Conservation (phyloP, 2,113 vertebrate genomes). For the Tichodroma muraria region DNA sequence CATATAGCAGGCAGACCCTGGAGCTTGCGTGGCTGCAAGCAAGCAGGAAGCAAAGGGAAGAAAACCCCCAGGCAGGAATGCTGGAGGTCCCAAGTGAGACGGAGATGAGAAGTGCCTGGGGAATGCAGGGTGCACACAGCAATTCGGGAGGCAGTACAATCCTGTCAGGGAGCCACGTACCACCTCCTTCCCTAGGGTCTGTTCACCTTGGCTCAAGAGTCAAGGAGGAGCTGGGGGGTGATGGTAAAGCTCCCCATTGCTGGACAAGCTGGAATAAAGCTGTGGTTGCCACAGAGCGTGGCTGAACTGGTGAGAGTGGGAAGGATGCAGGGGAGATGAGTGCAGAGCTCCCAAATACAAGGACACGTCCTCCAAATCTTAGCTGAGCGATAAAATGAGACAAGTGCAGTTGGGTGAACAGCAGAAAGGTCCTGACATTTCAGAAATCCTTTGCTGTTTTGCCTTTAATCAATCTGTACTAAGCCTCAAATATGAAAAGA, state of each 20-base stretch:
- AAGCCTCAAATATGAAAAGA: conserved; percentile 57
- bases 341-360: background rate
- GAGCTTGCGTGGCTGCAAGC: background rate
- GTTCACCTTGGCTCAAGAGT: background rate
- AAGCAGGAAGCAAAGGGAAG: background rate
- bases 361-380: background rate
- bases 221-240: background rate
- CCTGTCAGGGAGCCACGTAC: background rate
- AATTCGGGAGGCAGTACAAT: background rate
- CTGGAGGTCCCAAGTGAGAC: background rate
- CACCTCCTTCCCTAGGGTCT: background rate
- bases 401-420: background rate
- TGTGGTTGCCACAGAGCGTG: background rate
- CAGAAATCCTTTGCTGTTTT: conserved; percentile 54
- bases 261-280: background rate
- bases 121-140: background rate
- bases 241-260: background rate
- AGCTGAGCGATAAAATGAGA: background rate
- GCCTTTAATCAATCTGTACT: conserved; percentile 46
- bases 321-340: background rate
- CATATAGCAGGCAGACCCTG: background rate
- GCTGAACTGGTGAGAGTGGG: background rate
- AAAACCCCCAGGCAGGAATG: background rate
- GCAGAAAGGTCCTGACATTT: conserved; percentile 62
- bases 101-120: background rate